Base-by-base conservation (phyloP, 2,113 vertebrate genomes). In the Hemiscyllium ocellatum region DNA sequence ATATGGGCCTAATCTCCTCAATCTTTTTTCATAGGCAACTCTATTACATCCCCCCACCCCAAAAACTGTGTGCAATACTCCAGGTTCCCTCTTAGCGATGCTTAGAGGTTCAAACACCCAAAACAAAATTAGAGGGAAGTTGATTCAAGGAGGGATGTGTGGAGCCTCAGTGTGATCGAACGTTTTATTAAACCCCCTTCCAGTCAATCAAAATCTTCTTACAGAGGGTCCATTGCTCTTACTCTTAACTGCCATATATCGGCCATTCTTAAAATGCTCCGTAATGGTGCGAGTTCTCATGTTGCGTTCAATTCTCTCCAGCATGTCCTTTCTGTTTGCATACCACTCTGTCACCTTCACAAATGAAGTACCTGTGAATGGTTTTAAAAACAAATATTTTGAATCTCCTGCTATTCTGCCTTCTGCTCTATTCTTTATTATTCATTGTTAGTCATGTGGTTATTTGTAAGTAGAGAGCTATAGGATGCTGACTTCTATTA, bases 311-410 rank as follows among this genome's bases (percentile, higher is more conserved):
- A 97, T 98, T 96, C 97, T 96, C 95, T 98, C 97, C 96, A 99
- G 90, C 96, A 68, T 96, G 96, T 99, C 99, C 2, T 97, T 96
- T 50, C 98, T 97, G 96, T 99, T 96, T 96, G 97, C 96, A 95
- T 97, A 99, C 98, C 98, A 98, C 96, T 99, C 98, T 95, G 96
- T 99, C 95, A 98, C 96, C 70, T 96, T 96, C 96, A 97, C 24
- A 3, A 96, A 96, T 90, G 98, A 96, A 2, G 97, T 97, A 91
- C 96, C 99, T 99, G 96, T 65, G 72, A 24, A 65, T 68, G 80
- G 47, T 0, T 61, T 76, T 76, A 70, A 96, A 94, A 70, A 78
- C 20, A 95, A 85, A 66, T 10, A 3, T 66, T 37, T 78, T 95
- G 72, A 68, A 83, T 68, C 37, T 61, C 56, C 37, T 91, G 56